A percentile compares a stretch with the other conserved stretches of the same genome.
phyloP scores from a whole-genome alignment of 1,140 invertebrate genomes.

The Bombus haemorrhoidalis region DNA sequence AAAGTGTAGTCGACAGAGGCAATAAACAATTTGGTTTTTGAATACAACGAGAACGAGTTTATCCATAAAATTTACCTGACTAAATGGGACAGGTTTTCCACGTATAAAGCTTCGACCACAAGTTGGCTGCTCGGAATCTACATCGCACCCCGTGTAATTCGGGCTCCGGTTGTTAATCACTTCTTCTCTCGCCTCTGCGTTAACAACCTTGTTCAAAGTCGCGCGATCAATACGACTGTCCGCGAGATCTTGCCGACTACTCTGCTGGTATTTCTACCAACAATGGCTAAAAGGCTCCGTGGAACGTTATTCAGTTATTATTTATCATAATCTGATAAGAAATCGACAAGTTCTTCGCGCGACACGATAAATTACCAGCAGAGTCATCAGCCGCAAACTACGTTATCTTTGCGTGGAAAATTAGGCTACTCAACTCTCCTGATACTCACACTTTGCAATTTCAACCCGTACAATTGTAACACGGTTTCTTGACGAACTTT shows the following conservation, averaged over 20 bases:
- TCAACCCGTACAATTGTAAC: constrained; percentile 76
- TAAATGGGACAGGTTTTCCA: constrained; percentile 77
- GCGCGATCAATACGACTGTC: constrained; percentile 37
- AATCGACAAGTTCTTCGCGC: too few relatives aligned
- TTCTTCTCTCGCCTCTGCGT: constrained; percentile 79
- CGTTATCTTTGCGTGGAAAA: not conserved
- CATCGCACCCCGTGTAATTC: constrained; percentile 79
- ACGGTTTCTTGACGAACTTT: constrained; percentile 79
- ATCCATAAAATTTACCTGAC: constrained; percentile 65
- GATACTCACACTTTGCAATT: constrained; percentile 74
- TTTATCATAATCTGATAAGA: not conserved
- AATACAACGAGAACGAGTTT: not conserved
- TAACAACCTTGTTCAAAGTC: constrained; percentile 73
- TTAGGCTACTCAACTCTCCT: not conserved
- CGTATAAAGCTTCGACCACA: constrained; percentile 76
- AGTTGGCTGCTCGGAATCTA: constrained; percentile 72
- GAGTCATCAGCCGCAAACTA: not conserved
- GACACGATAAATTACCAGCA: not conserved
- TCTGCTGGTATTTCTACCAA: constrained; percentile 3
- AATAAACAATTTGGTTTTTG: too few relatives aligned
- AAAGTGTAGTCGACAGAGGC: too few relatives aligned
- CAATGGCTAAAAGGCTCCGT: not conserved
- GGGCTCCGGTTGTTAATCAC: constrained; percentile 78
- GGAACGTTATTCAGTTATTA: too few relatives aligned
- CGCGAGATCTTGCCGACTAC: not conserved